Evolutionary conservation across 1,140 invertebrate species (phyloP), one percentile per base, ranked within the genome.

Genomic region (Trigoniulus corallinus): DNA sequence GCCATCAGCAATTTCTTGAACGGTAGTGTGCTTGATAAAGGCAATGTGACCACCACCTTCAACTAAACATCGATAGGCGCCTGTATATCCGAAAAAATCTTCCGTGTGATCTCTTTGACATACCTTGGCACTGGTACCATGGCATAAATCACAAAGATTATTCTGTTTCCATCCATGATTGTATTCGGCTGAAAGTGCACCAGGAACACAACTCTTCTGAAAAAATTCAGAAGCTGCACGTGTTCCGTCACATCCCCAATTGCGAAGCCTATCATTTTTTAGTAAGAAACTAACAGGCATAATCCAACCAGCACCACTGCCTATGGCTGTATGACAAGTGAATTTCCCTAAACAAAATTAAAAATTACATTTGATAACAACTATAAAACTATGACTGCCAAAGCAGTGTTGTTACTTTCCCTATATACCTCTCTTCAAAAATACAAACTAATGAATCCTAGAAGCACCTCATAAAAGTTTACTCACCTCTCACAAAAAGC

Each of bases 31-130:
- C 54, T 91, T 86, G 1, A 93, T 83, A 67, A 96, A 97, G 0
- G 93, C 91, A 15, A 96, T 88, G 64, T 97, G 78, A 2, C 89
- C 93, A 15, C 88, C 88, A 13, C 88, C 88, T 69, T 97, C 93
- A 1, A 94, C 85, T 29, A 98, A 72, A 65, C 92, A 96, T 44
- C 89, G 72, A 53, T 96, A 81, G 0, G 92, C 88, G 47, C 92
- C 91, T 20, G 80, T 88, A 57, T 86, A 75, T 0, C 89, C 88
- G 62, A 79, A 94, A 60, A 88, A 94, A 58, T 84, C 82, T 67
- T 95, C 89, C 0, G 79, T 79, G 39, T 84, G 82, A 63, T 89
- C 85, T 46, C 88, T 67, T 47, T 78, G 70, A 62, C 89, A 94
- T 65, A 84, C 84, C 48, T 79, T 66, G 56, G 69, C 82, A 41